A percentile compares a stretch with the other conserved stretches of the same genome.
Conservation (phyloP, 2,888 invertebrate genomes). For the Shargacucullia verbasci region DNA sequence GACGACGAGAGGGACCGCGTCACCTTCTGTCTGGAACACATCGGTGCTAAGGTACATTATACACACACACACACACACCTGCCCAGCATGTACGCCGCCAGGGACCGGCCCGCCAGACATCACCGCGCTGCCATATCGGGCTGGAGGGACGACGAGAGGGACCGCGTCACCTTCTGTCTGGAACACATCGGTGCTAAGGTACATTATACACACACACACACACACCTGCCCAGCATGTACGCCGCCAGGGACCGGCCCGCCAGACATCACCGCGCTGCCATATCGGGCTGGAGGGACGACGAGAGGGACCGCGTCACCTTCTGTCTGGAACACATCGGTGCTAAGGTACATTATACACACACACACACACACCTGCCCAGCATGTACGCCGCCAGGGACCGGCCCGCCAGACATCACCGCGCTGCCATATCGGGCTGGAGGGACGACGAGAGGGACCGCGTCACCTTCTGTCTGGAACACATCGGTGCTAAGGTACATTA, state of each 20-base stretch:
- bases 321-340: constrained; percentile 96
- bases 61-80: too few species aligned
- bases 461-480: constrained; percentile 95
- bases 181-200: constrained; percentile 95
- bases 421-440: constrained; percentile 97
- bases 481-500: constrained; percentile 97
- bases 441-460: constrained; percentile 94
- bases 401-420: constrained; percentile 93
- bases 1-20: constrained; percentile 95
- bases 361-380: constrained; percentile 98
- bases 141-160: constrained; percentile 96
- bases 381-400: constrained; percentile 91
- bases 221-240: constrained; percentile 95
- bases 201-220: too few species aligned
- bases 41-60: constrained; percentile 97
- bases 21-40: constrained; percentile 94
- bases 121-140: constrained; percentile 96
- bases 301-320: constrained; percentile 94
- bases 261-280: constrained; percentile 93
- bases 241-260: constrained; percentile 92
- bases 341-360: too few species aligned
- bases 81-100: constrained; percentile 92
- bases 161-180: constrained; percentile 95
- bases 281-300: constrained; percentile 97
- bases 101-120: constrained; percentile 92